These are phyloP conservation scores for Gryllus longicercus DNA, from an alignment of 2,888 invertebrate genomes.

Conservation along the genomic window DNA sequence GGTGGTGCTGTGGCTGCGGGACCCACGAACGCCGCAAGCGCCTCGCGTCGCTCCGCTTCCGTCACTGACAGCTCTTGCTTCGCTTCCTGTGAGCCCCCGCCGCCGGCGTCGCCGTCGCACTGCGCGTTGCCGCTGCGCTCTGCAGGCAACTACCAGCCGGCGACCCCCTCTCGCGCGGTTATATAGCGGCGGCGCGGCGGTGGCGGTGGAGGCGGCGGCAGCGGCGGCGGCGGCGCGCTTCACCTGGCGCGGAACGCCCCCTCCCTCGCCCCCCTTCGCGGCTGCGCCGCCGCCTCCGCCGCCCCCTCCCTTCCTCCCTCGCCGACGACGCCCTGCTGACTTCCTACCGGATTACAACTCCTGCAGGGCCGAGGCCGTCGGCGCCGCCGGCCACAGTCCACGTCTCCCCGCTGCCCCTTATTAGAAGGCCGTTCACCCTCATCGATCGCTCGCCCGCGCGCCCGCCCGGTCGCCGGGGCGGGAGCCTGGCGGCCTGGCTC, in stretches of 20 bases:
- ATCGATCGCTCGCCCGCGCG: background rate
- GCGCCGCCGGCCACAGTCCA: background rate
- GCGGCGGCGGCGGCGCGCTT: background rate
- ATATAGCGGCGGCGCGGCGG: conserved; percentile 22
- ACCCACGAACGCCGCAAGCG: conserved; percentile 20
- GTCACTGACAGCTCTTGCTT: background rate
- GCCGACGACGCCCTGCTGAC: background rate
- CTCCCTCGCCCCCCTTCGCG: background rate
- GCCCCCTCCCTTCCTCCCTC: background rate
- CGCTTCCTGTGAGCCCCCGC: background rate
- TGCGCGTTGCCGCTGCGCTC: background rate
- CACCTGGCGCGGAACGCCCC: conserved; percentile 12
- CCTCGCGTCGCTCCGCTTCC: conserved; percentile 20
- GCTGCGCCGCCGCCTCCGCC: background rate
- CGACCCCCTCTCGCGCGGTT: conserved; percentile 3
- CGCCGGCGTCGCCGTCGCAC: background rate
- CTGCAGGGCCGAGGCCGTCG: background rate
- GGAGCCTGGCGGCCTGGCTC: conserved; percentile 19
- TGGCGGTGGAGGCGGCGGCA: background rate
- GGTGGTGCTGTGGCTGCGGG: background rate
- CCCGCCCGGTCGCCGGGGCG: conserved; percentile 27
- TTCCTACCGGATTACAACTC: background rate
- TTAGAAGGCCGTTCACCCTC: background rate
- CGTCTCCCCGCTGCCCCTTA: background rate
- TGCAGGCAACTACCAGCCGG: background rate